Conservation (phyloP, 1,140 invertebrate genomes). For the Drosophila triauraria region DNA sequence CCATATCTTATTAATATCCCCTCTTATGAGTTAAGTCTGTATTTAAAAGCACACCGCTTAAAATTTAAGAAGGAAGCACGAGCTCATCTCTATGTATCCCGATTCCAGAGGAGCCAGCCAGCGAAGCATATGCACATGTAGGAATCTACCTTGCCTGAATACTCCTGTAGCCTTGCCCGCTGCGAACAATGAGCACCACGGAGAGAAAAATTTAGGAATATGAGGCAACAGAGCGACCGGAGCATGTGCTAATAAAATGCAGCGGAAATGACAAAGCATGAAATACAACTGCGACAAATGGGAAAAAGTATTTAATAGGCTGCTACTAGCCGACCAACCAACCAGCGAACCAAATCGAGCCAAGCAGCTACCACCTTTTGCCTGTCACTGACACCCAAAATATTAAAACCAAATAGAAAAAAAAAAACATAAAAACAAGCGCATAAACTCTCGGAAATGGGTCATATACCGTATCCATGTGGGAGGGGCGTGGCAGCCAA, state of each 20-base stretch:
- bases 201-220: conserved; percentile 22
- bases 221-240: conserved; percentile 13
- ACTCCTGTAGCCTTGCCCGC: conserved; percentile 15
- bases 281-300: conserved; percentile 83
- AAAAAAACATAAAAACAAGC: conserved; percentile 46
- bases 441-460: conserved; percentile 46
- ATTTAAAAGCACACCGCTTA: neutral
- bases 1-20: neutral
- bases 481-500: conserved; percentile 50
- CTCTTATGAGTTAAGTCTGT: neutral
- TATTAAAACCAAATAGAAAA: conserved; percentile 41
- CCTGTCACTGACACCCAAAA: conserved; percentile 74
- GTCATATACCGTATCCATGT: conserved; percentile 49
- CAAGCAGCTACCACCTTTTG: conserved; percentile 52
- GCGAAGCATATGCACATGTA: conserved; percentile 45
- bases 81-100: conserved; percentile 22
- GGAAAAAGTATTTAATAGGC: conserved; percentile 85
- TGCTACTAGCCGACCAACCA: conserved; percentile 65
- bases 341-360: conserved; percentile 36
- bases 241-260: conserved; percentile 77
- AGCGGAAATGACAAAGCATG: conserved; percentile 83
- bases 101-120: conserved; percentile 5
- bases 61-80: neutral
- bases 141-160: conserved; percentile 22
- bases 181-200: conserved; percentile 60